phyloP scores from a whole-genome alignment of 2,113 vertebrate species.

The Malaclemys terrapin region DNA sequence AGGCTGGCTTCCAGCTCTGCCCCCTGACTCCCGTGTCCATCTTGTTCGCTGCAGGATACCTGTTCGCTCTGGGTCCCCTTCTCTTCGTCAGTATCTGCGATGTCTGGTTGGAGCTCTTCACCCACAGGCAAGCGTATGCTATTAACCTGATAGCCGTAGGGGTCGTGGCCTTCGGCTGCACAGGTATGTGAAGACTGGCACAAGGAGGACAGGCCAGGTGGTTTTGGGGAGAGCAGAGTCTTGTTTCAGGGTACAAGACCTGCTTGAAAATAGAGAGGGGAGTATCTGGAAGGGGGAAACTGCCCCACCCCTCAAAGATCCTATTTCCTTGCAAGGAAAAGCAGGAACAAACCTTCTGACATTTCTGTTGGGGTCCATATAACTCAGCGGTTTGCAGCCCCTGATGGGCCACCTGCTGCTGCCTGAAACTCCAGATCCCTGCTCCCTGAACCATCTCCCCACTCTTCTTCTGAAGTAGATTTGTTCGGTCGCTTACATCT shows the following conservation, averaged over 20 bases:
- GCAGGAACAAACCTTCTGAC: neutral
- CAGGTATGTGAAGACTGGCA: conserved; percentile 83
- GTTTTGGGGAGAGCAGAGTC: neutral
- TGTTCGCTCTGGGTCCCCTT: conserved; percentile 92
- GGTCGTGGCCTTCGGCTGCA: conserved; percentile 96
- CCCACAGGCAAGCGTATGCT: conserved; percentile 88
- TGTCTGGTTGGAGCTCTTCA: conserved; percentile 94
- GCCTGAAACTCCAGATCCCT: neutral
- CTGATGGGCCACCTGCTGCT: neutral
- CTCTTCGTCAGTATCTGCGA: conserved; percentile 95
- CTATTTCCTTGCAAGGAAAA: neutral
- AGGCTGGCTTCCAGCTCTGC: neutral
- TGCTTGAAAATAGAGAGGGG: neutral
- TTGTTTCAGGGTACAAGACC: neutral
- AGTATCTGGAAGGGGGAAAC: neutral
- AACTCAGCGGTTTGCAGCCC: neutral
- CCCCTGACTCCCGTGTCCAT: neutral
- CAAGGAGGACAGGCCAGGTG: accelerated
- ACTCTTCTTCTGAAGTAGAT: neutral
- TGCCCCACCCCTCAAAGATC: neutral
- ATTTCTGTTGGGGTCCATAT: neutral
- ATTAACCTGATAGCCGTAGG: conserved; percentile 93
- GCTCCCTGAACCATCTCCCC: neutral
- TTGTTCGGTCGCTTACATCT: neutral
- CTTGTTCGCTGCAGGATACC: conserved; percentile 86